A percentile compares a stretch with the other conserved stretches of the same genome.
phyloP scores from a whole-genome alignment of 2,113 vertebrate species.

The Carassius gibelio region DNA sequence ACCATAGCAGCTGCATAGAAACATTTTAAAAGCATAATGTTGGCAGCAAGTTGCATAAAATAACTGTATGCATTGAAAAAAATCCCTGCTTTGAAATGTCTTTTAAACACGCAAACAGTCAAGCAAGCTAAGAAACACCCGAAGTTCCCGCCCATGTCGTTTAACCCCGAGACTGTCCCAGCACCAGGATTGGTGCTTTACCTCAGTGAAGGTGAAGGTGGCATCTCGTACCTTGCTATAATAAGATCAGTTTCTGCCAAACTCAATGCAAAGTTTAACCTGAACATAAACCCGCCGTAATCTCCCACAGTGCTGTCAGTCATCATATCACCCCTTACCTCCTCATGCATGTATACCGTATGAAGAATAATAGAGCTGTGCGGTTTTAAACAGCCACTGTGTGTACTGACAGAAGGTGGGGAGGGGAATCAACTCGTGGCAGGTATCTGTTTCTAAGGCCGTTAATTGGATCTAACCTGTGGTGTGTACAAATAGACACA shows the following conservation, averaged over 20 bases:
- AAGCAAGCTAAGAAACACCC: not conserved
- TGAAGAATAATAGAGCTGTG: not conserved
- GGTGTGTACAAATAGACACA: constrained; percentile 40
- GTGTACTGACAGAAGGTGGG: not conserved
- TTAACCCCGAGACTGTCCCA: not conserved
- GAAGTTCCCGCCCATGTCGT: not conserved
- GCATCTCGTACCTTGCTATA: not conserved
- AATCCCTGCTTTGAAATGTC: not conserved
- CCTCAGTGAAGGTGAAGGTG: not conserved
- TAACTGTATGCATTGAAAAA: not conserved
- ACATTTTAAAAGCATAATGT: not conserved
- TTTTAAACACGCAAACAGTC: not conserved
- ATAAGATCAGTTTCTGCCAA: constrained; percentile 34
- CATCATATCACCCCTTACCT: constrained; percentile 44
- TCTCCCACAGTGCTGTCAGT: constrained; percentile 64
- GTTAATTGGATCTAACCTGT: constrained; percentile 50
- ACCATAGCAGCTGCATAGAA: not conserved
- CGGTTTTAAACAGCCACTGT: not conserved
- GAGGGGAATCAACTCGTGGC: constrained; percentile 5
- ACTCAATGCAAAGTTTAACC: constrained; percentile 55
- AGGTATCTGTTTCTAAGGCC: constrained; percentile 53
- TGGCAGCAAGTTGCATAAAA: not conserved
- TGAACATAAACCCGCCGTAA: constrained; percentile 56
- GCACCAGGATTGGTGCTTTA: not conserved
- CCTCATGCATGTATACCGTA: not conserved